Evolutionary conservation across 64 coral and sea anemone genomes (phyloP), one percentile per base, ranked within the genome.

Genomic region (Anthopleura sola): DNA sequence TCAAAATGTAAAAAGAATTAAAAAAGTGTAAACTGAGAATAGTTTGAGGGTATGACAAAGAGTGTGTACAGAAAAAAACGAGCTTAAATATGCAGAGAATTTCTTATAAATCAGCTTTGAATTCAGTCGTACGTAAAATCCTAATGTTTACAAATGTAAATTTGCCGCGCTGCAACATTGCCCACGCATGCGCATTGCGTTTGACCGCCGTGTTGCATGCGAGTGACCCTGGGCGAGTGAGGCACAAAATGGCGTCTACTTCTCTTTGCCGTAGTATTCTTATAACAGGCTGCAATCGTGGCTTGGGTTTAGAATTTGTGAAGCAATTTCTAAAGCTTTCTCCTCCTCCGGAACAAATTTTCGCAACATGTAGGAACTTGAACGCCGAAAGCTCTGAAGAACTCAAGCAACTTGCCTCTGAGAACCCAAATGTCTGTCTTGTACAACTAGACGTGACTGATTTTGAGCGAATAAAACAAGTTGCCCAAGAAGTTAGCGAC

Each of bases 251-350:
- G 66, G 66, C 66, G 66, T 71, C 66, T 20, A 3, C 38, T 79
- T 12, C 19, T 28, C 37, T 79, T 48, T 79, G 76, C 44, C 18
- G 29, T 58, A 83, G 55, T 28, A 68, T 94, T n/a, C 60, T 94
- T 26, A 90, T 94, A 6, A 94, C 92, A 16, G 92, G 92, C 8
- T 75, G 53, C 37, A 90, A 86, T 47, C 92, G 92, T 19, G 92
- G 92, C 47, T 48, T 94, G 50, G 92, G 92, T 7, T 86, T 93
- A 37, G 91, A 68, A 60, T 66, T 93, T 33, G 83, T 93, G 2
- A 89, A 86, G 54, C 75, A 86, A 55, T 62, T 94, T 48, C 12
- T 94, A 55, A 84, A 51, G 37, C 88, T 87, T 7, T 49, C 20
- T 18, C n/a, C 53, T 47, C 77, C 88, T 68, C 92, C 92, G 36